Base-by-base conservation (phyloP, 2,888 invertebrate species). In the Sepiola atlantica region DNA sequence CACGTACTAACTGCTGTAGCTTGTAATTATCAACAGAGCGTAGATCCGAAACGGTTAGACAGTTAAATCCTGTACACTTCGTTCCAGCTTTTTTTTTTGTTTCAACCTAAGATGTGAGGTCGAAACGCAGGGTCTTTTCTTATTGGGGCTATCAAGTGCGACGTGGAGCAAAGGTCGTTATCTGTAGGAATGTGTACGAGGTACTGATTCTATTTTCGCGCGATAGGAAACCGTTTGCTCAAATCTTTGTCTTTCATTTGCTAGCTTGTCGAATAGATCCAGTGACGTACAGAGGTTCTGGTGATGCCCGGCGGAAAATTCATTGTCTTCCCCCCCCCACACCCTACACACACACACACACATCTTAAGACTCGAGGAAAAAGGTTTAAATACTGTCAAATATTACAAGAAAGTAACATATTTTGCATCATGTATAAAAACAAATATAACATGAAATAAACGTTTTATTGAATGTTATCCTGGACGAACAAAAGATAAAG, bases 31-130 rank as follows among this genome's bases (percentile, higher is more conserved):
- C 77, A 77, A 14, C n/a, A 77, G 77, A 77, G 77, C 77, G 77
- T 77, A 77, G 77, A 77, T 77, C 77, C 77, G 77, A 77, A 16
- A 77, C 77, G 77, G 77, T 77, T 77, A 77, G 77, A 77, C n/a
- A 77, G 77, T 77, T 77, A 77, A 77, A 77, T 77, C 18, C 14
- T 77, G n/a, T 77, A 77, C 77, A 77, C 77, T 77, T 32, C 77
- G 77, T n/a, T 77, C 77, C n/a, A 77, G 77, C n/a, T n/a, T 77
- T 77, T 77, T 45, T 45, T 45, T 45, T 45, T n/a, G n/a, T n/a
- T 77, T 77, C 77, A 77, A 77, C 77, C 77, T 77, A 77, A 77
- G 77, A 77, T 77, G 77, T 77, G 77, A 77, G 77, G 77, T 77
- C 77, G 77, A 77, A 45, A 77, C 77, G 77, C 77, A n/a, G n/a